phyloP scores from a whole-genome alignment of 2,888 invertebrate genomes.

The Seira sanloemensis region DNA sequence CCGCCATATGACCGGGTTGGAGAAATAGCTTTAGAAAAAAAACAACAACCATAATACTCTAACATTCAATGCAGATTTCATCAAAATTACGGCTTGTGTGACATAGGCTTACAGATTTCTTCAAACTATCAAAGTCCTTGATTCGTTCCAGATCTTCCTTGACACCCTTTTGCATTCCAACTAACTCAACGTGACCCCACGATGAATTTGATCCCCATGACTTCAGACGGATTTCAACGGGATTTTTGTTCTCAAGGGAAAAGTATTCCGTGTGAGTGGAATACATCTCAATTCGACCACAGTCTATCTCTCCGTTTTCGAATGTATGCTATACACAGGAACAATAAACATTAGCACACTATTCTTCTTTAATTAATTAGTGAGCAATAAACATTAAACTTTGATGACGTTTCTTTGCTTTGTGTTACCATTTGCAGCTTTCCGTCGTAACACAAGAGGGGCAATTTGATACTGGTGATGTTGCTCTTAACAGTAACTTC shows the following conservation, averaged over 20 bases:
- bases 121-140: slow-evolving; percentile 71
- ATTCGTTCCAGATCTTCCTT: slow-evolving; percentile 72
- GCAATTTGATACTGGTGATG: slow-evolving; percentile 83
- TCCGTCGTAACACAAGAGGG: slow-evolving; percentile 85
- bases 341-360: too few relatives aligned
- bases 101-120: slow-evolving; percentile 71
- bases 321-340: slow-evolving; percentile 59
- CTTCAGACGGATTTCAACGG: slow-evolving; percentile 82
- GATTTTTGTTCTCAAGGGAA: slow-evolving; percentile 85
- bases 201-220: slow-evolving; percentile 81
- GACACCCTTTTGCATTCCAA: slow-evolving; percentile 80
- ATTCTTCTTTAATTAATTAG: too few relatives aligned
- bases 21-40: slow-evolving; percentile 78
- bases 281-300: slow-evolving; percentile 82
- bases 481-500: slow-evolving; percentile 83
- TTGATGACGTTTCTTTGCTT: too few relatives aligned
- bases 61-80: not conserved
- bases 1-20: slow-evolving; percentile 81
- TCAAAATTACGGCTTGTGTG: not conserved
- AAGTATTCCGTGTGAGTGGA: slow-evolving; percentile 83
- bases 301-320: slow-evolving; percentile 77
- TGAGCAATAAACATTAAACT: too few relatives aligned
- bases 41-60: slow-evolving; percentile 1
- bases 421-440: slow-evolving; percentile 81
- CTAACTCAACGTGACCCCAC: slow-evolving; percentile 79